A percentile compares a stretch with the other conserved stretches of the same genome.
Evolutionary conservation across 2,113 vertebrate species (phyloP).

Genomic region (Tichodroma muraria): DNA sequence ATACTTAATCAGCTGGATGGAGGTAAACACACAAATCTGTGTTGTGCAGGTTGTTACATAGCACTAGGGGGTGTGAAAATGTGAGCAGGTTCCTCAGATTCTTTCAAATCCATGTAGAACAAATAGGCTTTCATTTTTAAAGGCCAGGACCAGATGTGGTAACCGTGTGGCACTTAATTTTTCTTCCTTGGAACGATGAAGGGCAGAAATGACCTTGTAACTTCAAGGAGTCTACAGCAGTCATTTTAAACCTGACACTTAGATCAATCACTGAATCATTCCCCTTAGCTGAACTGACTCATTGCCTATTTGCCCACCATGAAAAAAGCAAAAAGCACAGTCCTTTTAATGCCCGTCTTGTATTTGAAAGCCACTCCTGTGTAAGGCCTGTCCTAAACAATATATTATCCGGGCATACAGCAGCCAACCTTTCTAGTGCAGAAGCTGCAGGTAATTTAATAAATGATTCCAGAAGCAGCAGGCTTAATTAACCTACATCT

Average conservation of each 20-base stretch:
- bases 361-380: not conserved
- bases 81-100: not conserved
- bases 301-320: conserved; percentile 36
- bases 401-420: not conserved
- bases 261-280: conserved; percentile 57
- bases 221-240: conserved; percentile 53
- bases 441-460: conserved; percentile 28
- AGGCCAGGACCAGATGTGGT: conserved; percentile 6
- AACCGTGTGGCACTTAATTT: conserved; percentile 32
- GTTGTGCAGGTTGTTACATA: not conserved
- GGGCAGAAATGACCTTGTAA: conserved; percentile 49
- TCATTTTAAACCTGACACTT: conserved; percentile 47
- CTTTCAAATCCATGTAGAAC: not conserved
- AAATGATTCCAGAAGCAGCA: conserved; percentile 9
- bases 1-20: not conserved
- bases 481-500: conserved; percentile 25
- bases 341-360: not conserved
- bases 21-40: not conserved
- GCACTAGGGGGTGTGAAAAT: not conserved
- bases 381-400: not conserved
- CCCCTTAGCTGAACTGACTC: conserved; percentile 35
- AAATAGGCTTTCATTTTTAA: conserved; percentile 15
- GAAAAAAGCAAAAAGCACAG: not conserved
- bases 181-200: conserved; percentile 32
- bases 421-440: not conserved